Percentiles rank a stretch among this genome's conserved stretches.
phyloP scores from a whole-genome alignment of 1,140 invertebrate genomes.

The Coptotermes formosanus region DNA sequence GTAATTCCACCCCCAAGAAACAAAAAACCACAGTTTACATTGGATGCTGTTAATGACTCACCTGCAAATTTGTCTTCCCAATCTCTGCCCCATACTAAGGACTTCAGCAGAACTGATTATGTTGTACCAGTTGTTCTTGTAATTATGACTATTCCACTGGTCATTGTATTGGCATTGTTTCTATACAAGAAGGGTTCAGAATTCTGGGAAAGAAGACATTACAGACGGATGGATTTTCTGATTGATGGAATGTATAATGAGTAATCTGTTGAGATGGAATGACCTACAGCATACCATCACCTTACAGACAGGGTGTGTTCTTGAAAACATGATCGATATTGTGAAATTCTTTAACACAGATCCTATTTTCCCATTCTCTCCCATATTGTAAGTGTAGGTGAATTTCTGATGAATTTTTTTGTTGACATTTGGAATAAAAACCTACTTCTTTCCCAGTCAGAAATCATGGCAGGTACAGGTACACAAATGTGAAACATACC shows the following conservation, averaged over 20 bases:
- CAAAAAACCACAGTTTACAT: neutral
- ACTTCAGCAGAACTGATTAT: constrained; percentile 26
- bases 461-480: too few species aligned
- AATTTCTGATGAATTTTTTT: too few species aligned
- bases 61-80: neutral
- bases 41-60: constrained; percentile 1
- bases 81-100: neutral
- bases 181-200: constrained; percentile 64
- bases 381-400: too few species aligned
- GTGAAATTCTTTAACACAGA: too few species aligned
- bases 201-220: constrained; percentile 74
- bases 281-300: too few species aligned
- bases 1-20: neutral
- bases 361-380: too few species aligned
- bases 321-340: too few species aligned
- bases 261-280: constrained; percentile 40
- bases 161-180: constrained; percentile 58
- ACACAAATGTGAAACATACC: too few species aligned
- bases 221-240: constrained; percentile 74
- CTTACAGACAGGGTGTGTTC: too few species aligned
- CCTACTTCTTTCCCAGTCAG: too few species aligned
- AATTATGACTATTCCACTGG: constrained; percentile 62
- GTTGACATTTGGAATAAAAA: too few species aligned
- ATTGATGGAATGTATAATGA: constrained; percentile 81
- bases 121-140: constrained; percentile 64